Evolutionary conservation across 1,140 invertebrate species (phyloP), one percentile per base, ranked within the genome.

Genomic region (Caerostris extrusa): DNA sequence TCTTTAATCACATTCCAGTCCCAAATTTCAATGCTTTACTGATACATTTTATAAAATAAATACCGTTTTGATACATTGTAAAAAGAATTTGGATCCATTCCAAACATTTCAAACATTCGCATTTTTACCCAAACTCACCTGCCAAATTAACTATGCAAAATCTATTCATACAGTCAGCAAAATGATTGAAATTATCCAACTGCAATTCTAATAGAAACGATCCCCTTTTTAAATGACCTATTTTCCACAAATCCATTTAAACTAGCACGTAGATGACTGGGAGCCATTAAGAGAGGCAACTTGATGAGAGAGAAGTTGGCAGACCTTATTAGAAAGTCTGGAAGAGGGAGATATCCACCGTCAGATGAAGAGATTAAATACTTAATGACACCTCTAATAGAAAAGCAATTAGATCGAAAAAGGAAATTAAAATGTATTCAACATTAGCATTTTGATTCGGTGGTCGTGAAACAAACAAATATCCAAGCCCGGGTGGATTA

Each of bases 351-450:
- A 92, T 64, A 64, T 50, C 67, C 64, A 34, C 81, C 64, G 53
- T 86, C 64, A 85, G 81, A 93, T 86, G 83, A 93, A 53, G 81
- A 87, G 91, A 93, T 87, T 69, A 87, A 93, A 93, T 93, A 50
- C 91, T 83, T 93, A 93, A 93, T 93, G 83, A 93, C 83, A 71
- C 61, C 50, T 87, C 83, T 93, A 87, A 93, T 93, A 64, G 91
- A 86, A 87, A 93, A 87, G 91, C 91, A 93, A 93, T 93, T 93
- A 93, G 91, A 93, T 93, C 85, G 64, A 87, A 87, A n/a, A 83
- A 87, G 83, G 55, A 93, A 93, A 93, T 93, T 86, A 87, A 93
- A 93, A 87, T 87, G 91, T 57, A 93, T 69, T 93, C 91, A 87
- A 86, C 61, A 87, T 93, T 93, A 83, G 83, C 91, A 93, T 93